Evolutionary conservation across 2,888 invertebrate species (phyloP).

Genomic region (Nesidiocoris tenuis): DNA sequence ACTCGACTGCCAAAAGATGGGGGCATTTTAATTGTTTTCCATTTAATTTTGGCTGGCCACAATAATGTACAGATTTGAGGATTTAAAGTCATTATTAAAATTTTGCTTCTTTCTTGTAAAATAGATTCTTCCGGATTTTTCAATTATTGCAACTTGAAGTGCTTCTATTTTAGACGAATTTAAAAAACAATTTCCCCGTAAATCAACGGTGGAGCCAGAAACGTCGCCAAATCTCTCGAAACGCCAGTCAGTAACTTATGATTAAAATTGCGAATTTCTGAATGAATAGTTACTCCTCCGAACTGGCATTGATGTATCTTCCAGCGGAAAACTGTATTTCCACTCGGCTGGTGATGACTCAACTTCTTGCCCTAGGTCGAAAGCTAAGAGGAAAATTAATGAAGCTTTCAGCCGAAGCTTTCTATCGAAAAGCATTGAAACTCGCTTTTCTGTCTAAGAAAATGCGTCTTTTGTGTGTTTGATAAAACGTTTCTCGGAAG

Average conservation of each 20-base stretch:
- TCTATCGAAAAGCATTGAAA: not conserved
- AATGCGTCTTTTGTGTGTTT: not conserved
- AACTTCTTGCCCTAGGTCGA: not conserved
- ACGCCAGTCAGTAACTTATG: not conserved
- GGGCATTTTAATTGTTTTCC: too few species aligned
- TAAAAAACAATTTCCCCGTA: too few species aligned
- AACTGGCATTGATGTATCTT: not conserved
- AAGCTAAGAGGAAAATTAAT: not conserved
- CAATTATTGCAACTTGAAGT: too few species aligned
- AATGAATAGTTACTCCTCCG: not conserved
- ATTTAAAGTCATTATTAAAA: too few species aligned
- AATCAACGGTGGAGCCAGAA: too few species aligned
- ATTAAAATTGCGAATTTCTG: not conserved
- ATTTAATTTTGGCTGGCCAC: too few species aligned
- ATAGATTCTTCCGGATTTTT: too few species aligned
- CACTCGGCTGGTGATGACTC: not conserved
- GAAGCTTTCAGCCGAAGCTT: not conserved
- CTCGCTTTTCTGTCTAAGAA: not conserved
- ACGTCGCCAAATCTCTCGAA: too few species aligned
- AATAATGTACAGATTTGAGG: too few species aligned
- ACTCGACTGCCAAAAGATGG: too few species aligned
- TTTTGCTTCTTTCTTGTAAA: too few species aligned
- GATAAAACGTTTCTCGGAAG: not conserved
- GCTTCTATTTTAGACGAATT: too few species aligned
- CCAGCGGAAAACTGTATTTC: not conserved